A percentile compares a stretch with the other conserved stretches of the same genome.
These are phyloP conservation scores for Brachyrhaphis roseni DNA, from an alignment of 2,797 vertebrate genomes.

Conservation along the genomic window DNA sequence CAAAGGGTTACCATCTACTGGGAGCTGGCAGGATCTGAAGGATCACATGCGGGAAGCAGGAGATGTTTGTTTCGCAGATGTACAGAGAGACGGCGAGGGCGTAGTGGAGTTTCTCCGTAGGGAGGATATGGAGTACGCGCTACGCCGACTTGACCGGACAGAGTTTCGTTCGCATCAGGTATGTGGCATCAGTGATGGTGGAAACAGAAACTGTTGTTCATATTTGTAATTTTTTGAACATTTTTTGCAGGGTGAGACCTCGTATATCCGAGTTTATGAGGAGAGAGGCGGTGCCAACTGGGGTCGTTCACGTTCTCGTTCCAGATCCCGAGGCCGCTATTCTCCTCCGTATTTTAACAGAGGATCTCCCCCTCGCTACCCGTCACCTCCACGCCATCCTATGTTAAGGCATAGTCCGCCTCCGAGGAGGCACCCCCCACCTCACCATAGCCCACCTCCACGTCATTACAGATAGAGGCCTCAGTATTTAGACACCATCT, in stretches of 20 bases:
- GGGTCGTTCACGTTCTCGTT: slow-evolving; percentile 88
- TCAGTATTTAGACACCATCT: slow-evolving; percentile 21
- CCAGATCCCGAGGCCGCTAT: slow-evolving; percentile 90
- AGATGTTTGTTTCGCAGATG: slow-evolving; percentile 89
- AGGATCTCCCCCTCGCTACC: slow-evolving; percentile 89
- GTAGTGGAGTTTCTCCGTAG: slow-evolving; percentile 89
- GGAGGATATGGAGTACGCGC: slow-evolving; percentile 89
- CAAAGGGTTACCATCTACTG: slow-evolving; percentile 85
- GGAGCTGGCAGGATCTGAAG: slow-evolving; percentile 94
- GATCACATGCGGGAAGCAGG: slow-evolving; percentile 90
- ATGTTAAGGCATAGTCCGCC: slow-evolving; percentile 83
- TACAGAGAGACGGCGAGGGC: slow-evolving; percentile 87
- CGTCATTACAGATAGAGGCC: slow-evolving; percentile 81
- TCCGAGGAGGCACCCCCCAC: slow-evolving; percentile 73
- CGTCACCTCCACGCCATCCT: slow-evolving; percentile 86
- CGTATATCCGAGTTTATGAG: slow-evolving; percentile 88
- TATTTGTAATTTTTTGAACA: neutral
- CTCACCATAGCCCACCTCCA: slow-evolving; percentile 80
- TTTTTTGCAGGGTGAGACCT: slow-evolving; percentile 82
- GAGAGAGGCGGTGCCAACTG: slow-evolving; percentile 86
- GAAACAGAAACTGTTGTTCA: neutral
- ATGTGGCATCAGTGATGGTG: slow-evolving; percentile 33
- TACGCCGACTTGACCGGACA: slow-evolving; percentile 86
- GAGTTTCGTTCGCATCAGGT: slow-evolving; percentile 90
- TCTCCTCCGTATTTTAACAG: slow-evolving; percentile 90